Percentiles rank a stretch among this genome's conserved stretches.
phyloP scores from a whole-genome alignment of 2,888 invertebrate genomes.

The Orchesella flavescens region DNA sequence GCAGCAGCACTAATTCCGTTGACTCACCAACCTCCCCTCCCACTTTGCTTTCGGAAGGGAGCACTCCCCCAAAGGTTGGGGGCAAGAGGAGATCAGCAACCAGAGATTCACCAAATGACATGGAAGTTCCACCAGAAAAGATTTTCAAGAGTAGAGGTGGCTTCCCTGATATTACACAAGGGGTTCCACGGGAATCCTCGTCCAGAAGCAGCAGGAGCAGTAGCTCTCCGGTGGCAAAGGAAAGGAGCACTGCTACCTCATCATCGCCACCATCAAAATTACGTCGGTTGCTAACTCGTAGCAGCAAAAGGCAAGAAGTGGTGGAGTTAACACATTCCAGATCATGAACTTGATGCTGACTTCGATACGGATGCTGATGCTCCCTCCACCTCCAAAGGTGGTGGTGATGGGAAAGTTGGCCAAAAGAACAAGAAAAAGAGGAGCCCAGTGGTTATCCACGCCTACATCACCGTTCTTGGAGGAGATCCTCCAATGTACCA shows the following conservation, averaged over 20 bases:
- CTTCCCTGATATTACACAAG: slow-evolving; percentile 46
- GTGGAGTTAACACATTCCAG: background rate
- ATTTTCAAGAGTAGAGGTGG: slow-evolving; percentile 25
- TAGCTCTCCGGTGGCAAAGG: background rate
- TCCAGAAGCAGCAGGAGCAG: background rate
- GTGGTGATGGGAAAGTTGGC: slow-evolving; percentile 19
- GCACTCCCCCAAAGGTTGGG: background rate
- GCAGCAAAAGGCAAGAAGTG: slow-evolving; percentile 11
- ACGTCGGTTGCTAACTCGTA: slow-evolving; percentile 12
- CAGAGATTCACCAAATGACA: background rate
- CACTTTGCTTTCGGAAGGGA: background rate
- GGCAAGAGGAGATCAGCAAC: background rate
- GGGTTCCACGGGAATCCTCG: too few relatives aligned
- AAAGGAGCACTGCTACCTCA: background rate
- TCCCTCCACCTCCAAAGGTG: background rate
- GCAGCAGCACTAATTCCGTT: slow-evolving; percentile 7
- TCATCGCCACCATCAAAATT: slow-evolving; percentile 2
- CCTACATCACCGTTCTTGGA: too few relatives aligned
- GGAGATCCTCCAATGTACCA: slow-evolving; percentile 75
- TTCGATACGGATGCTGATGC: slow-evolving; percentile 8
- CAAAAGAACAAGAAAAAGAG: slow-evolving; percentile 70
- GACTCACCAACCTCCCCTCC: background rate
- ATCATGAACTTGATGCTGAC: too few relatives aligned
- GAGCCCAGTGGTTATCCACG: slow-evolving; percentile 69
- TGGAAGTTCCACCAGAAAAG: background rate